Conservation (phyloP, 2,113 vertebrate genomes). For the Carassius gibelio region DNA sequence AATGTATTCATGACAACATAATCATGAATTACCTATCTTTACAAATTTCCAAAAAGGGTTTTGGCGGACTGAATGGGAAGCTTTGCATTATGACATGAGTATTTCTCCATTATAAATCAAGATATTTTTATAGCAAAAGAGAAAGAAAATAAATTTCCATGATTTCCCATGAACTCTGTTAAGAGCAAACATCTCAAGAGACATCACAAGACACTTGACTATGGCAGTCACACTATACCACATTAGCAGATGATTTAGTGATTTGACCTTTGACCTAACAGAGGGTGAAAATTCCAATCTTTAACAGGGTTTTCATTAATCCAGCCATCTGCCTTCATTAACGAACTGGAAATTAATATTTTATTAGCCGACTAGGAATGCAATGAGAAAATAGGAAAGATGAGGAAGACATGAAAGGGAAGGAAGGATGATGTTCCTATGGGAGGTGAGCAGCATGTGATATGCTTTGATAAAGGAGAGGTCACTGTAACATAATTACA, state of each 20-base stretch:
- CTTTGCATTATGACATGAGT: neutral
- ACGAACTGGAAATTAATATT: slow-evolving; percentile 19
- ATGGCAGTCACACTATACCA: neutral
- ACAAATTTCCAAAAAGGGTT: neutral
- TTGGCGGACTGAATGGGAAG: neutral
- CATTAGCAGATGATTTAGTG: neutral
- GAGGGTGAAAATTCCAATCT: neutral
- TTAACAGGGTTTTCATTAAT: slow-evolving; percentile 8
- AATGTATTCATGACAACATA: neutral
- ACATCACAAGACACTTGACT: neutral
- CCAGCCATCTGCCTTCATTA: slow-evolving; percentile 8
- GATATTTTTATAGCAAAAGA: neutral
- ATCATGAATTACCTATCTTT: neutral
- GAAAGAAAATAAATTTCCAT: neutral
- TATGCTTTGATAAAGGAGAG: slow-evolving; percentile 15
- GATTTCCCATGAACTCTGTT: neutral
- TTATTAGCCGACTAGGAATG: neutral
- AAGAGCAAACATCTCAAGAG: neutral
- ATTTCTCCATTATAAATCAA: neutral
- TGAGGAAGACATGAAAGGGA: slow-evolving; percentile 24
- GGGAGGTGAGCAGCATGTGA: neutral
- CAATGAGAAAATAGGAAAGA: neutral
- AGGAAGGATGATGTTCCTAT: slow-evolving; percentile 17
- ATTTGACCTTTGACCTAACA: neutral
- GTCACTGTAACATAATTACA: slow-evolving; percentile 27